Evolutionary conservation across 2,113 vertebrate genomes (phyloP), one percentile per base, ranked within the genome.

Genomic region (Eulacestoma nigropectus): DNA sequence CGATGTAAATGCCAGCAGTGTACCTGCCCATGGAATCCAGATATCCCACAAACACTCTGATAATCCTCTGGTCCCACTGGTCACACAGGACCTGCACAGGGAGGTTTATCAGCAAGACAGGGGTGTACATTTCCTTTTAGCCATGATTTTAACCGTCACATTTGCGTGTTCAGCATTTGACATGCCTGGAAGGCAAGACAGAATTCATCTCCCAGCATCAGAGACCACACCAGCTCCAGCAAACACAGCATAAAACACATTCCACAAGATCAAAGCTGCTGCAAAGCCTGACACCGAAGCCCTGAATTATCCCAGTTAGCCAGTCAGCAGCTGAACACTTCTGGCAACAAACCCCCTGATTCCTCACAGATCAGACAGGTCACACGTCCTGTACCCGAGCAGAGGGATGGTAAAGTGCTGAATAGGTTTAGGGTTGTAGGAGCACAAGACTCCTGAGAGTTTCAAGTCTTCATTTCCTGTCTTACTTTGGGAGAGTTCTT

Each of bases 211-310:
- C 97, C 47, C 82, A 93, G 59, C 67, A 2, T 67, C 85, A 91
- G 80, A 86, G 91, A 81, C 89, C 84, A 90, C 42, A 87, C 84
- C 88, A 91, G 70, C 77, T 89, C 80, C 83, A 84, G 90, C 81
- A 95, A 95, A 97, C 56, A 75, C 84, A 95, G 84, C 85, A 95
- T 5, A 87, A 70, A 90, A 90, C 79, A 90, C 95, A 95, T 95
- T 86, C 93, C 88, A 95, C 80, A 32, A 94, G 84, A 93, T 95
- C 92, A 97, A 97, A 96, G 77, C 94, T 87, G 80, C 70, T 63
- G 83, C 64, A 73, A 69, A 89, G 84, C 80, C 91, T 3, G 19
- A 84, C 85, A 88, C 76, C 1, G 4, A 92, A 93, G 82, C 91
- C 89, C 84, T 70, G 73, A 96, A 94, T 1, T 12, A 89, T 78